A percentile compares a stretch with the other conserved stretches of the same genome.
Evolutionary conservation across 1,140 invertebrate genomes (phyloP).

Genomic region (Ridgeia piscesae): DNA sequence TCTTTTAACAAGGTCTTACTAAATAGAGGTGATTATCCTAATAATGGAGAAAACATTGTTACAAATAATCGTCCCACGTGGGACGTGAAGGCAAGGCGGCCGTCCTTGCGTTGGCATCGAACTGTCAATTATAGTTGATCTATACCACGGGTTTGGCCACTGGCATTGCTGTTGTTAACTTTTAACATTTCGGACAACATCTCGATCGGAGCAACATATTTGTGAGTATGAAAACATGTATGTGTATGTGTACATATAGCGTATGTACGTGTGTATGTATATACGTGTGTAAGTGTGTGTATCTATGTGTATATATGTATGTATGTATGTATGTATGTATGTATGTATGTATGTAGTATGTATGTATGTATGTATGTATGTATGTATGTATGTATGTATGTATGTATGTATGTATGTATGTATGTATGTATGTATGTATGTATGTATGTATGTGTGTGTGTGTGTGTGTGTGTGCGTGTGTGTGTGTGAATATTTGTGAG

Average conservation of each 20-base stretch:
- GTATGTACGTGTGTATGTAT: conserved; percentile 18
- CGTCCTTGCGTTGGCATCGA: neutral
- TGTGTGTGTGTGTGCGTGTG: conserved; percentile 22
- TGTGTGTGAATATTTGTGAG: conserved; percentile 10
- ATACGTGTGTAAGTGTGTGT: conserved; percentile 20
- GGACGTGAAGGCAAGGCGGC: neutral
- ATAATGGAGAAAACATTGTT: neutral
- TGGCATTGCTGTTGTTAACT: neutral
- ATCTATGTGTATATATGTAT: conserved; percentile 22
- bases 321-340: conserved; percentile 22
- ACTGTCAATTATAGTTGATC: neutral
- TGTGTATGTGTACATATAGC: conserved; percentile 17
- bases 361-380: neutral
- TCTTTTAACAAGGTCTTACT: neutral
- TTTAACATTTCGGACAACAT: neutral
- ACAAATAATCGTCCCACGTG: neutral
- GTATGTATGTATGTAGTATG: conserved; percentile 22
- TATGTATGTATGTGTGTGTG: conserved; percentile 19
- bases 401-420: conserved; percentile 18
- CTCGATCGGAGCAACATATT: neutral
- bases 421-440: conserved; percentile 16
- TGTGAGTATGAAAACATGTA: neutral
- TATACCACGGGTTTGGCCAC: neutral
- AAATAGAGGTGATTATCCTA: neutral
- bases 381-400: neutral